Evolutionary conservation across 2,797 vertebrate genomes (phyloP), one percentile per base, ranked within the genome.

Genomic region (Gadopsis marmoratus): DNA sequence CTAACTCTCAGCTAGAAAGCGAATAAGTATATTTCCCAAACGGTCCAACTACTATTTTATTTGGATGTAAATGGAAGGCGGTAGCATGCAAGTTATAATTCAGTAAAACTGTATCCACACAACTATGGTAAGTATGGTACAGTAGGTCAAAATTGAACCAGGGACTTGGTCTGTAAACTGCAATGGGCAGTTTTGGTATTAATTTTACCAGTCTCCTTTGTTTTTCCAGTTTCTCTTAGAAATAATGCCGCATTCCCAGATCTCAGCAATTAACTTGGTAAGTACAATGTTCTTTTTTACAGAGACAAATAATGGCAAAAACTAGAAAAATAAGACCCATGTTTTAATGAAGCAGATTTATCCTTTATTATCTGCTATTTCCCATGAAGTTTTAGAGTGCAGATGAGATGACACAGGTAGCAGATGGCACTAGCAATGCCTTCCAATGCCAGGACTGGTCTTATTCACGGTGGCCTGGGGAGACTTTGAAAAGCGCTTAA

Each of bases 401-500:
- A 74, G 59, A 74, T 69, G 66, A 74, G 70, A 53, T 56, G 48
- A 70, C 71, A 84, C 35, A 72, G 54, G 74, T 71, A 78, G 45
- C 79, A 88, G 87, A 87, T 82, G 70, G 86, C 67, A 76, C 16
- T 0, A 5, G 50, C 39, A 41, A 65, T 31, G 75, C n/a, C 33
- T 59, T 26, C 7, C 9, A 64, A 74, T 17, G 61, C 59, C 79
- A 59, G 21, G 66, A 41, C 67, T 3, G 7, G 65, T 83, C 71
- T 82, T 70, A 39, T 74, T 84, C 65, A 72, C 19, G 21, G 65
- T 75, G 77, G 74, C 48, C 81, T 56, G 55, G 72, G 74, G 74
- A 88, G 78, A 84, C 72, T 88, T 73, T 87, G 71, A 88, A 87
- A 39, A 85, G 82, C 62, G 1, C 67, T 47, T 83, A 86, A 88